Evolutionary conservation across 2,797 vertebrate genomes (phyloP), one percentile per base, ranked within the genome.

Genomic region (Pantherophis alleghaniensis): DNA sequence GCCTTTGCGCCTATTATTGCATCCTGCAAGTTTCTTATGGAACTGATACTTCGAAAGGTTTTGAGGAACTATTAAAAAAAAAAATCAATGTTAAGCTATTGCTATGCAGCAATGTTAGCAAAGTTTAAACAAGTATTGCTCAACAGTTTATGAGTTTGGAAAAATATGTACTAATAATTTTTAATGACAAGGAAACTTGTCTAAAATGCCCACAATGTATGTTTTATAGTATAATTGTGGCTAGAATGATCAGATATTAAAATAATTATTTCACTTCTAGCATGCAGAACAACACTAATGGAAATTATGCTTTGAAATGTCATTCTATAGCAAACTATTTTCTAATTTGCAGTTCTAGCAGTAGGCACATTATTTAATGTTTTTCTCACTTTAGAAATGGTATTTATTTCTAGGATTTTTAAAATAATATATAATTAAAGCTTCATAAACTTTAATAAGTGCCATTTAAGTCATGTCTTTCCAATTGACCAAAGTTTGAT

Each of bases 331-430:
- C 5, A 79, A 79, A 88, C 51, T 26, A 13, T 74, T 92, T 92
- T 47, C 20, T 92, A 88, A 57, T 79, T 55, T 26, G 6, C 90
- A 94, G 91, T 20, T 89, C 5, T 69, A 87, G 9, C 22, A 55
- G 13, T 88, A n/a, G 22, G 16, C 37, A 79, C 18, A 89, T 56
- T 90, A 0, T 95, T 83, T 47, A 83, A 83, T 92, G 24, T 89
- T n/a, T 87, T 5, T 7, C 60, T 2, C n/a, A 94, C 51, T 94
- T 93, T 6, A 74, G 37, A 93, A 94, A 94, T 95, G 86, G 4
- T 88, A 26, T 95, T 79, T 79, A 79, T 79, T 47, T 83, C 37
- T 5, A 92, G 28, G 24, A 13, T 42, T 86, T 90, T n/a, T 90
- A 92, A 94, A 90, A 94, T 95, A 56, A 92, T 42, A 96, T 83